Conservation (phyloP, 2,113 vertebrate species). For the western clawed frog (Xenopus tropicalis) region DNA sequence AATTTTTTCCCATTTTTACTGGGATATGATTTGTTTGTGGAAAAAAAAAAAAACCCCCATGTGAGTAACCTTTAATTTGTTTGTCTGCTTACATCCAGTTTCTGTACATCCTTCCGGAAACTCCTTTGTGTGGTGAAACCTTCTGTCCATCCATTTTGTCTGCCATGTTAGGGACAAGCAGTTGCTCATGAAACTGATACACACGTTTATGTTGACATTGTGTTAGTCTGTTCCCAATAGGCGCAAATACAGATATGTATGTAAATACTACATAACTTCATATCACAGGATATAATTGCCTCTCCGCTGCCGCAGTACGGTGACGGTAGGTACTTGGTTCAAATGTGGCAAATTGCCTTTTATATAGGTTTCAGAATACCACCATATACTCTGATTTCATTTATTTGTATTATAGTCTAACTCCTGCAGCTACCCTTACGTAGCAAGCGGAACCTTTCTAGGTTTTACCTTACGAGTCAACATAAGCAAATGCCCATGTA, state of each 20-base stretch:
- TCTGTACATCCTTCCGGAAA: not conserved
- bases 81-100: constrained; percentile 10
- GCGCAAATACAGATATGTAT: no score
- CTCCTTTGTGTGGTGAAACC: not conserved
- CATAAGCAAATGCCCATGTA: constrained; percentile 18
- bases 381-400: no score
- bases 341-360: no score
- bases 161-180: not conserved
- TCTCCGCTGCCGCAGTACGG: no score
- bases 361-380: no score
- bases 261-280: no score
- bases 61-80: constrained; percentile 11
- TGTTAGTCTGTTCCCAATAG: not conserved
- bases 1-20: constrained; percentile 16
- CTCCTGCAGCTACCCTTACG: not conserved
- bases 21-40: constrained; percentile 25
- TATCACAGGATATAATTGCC: no score
- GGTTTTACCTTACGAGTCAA: constrained; percentile 8
- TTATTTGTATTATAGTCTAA: not conserved
- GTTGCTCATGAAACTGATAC: constrained; percentile 4
- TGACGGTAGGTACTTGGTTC: no score
- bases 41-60: not conserved
- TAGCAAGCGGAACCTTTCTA: not conserved
- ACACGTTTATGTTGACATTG: constrained; percentile 20
- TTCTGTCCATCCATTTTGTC: constrained; percentile 22